A percentile compares a stretch with the other conserved stretches of the same genome.
phyloP scores from a whole-genome alignment of 2,113 vertebrate genomes.

The Nibea albiflora region DNA sequence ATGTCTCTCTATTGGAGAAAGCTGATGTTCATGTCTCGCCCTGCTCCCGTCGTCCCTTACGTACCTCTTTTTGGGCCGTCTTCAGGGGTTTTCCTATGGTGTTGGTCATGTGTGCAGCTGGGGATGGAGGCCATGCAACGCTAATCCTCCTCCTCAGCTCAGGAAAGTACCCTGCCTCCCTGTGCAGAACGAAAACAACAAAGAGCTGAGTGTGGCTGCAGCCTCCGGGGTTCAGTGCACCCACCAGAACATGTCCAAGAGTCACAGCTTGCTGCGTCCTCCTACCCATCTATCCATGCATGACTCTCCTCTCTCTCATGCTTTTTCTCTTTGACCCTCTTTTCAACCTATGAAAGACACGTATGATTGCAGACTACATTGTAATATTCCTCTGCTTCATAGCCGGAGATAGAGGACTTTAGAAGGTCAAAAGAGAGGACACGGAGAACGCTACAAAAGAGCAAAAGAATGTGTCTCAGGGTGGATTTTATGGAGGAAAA shows the following conservation, averaged over 20 bases:
- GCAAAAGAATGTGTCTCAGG: slow-evolving; percentile 36
- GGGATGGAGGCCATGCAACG: slow-evolving; percentile 81
- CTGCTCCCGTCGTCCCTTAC: slow-evolving; percentile 56
- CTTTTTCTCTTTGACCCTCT: slow-evolving; percentile 53
- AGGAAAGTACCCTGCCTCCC: slow-evolving; percentile 85
- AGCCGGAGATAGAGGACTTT: slow-evolving; percentile 42
- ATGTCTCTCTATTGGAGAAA: slow-evolving; percentile 70
- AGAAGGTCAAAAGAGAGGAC: slow-evolving; percentile 67
- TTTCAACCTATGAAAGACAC: slow-evolving; percentile 62
- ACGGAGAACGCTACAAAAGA: slow-evolving; percentile 43
- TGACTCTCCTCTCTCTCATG: slow-evolving; percentile 65
- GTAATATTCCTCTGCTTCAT: slow-evolving; percentile 29
- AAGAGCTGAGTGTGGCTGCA: slow-evolving; percentile 86
- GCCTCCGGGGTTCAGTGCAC: slow-evolving; percentile 82
- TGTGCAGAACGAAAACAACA: slow-evolving; percentile 85
- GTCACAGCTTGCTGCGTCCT: slow-evolving; percentile 83
- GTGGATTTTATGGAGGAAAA: slow-evolving; percentile 35
- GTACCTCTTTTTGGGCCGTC: slow-evolving; percentile 74
- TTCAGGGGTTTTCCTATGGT: slow-evolving; percentile 79
- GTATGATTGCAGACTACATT: slow-evolving; percentile 36
- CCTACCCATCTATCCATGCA: slow-evolving; percentile 76
- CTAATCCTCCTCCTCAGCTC: slow-evolving; percentile 81
- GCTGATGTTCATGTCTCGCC: slow-evolving; percentile 64
- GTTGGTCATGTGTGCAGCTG: slow-evolving; percentile 85
- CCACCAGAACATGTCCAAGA: slow-evolving; percentile 84